Evolutionary conservation across 2,888 invertebrate species (phyloP), one percentile per base, ranked within the genome.

Genomic region (Byasa hedistus): DNA sequence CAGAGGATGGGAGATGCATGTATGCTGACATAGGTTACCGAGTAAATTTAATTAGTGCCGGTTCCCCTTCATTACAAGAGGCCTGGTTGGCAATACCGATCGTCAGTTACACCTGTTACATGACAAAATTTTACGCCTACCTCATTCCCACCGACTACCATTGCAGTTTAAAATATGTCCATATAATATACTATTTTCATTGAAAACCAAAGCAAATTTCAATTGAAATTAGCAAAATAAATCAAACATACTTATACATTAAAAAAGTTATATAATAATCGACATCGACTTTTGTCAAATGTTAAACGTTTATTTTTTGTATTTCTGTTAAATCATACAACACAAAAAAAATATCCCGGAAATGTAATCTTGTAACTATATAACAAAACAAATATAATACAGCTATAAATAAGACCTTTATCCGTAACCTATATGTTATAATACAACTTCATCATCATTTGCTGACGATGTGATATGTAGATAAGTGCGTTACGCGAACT

Each of bases 41-140:
- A 75, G 75, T 73, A 72, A 81, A 80, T 82, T 82, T 81, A 83
- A 85, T 84, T 84, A 83, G 81, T 72, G 73, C 71, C n/a, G 69
- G 72, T 76, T 22, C 52, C 52, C 77, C 80, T 83, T 85, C 77
- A 81, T 83, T 84, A 81, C 77, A 72, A 71, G 70, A 72, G 74
- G 75, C 71, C 71, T 73, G 76, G 79, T 76, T 71, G 79, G 77
- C 81, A 83, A 86, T 83, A 81, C 76, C 76, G 74, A 77, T 82
- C 82, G 80, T 85, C 82, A 83, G 76, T 68, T 71, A 73, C 86
- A 86, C 78, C 75, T 80, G 84, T 48, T 55, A 63, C 62, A 79
- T 75, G 78, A 75, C 71, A 67, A 61, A 58, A 52, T 48, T 57
- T 24, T 3, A 23, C 57, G 17, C 21, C 32, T 39, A 5, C 19